phyloP scores from a whole-genome alignment of 2,888 invertebrate genomes.

The Dryococelus australis region DNA sequence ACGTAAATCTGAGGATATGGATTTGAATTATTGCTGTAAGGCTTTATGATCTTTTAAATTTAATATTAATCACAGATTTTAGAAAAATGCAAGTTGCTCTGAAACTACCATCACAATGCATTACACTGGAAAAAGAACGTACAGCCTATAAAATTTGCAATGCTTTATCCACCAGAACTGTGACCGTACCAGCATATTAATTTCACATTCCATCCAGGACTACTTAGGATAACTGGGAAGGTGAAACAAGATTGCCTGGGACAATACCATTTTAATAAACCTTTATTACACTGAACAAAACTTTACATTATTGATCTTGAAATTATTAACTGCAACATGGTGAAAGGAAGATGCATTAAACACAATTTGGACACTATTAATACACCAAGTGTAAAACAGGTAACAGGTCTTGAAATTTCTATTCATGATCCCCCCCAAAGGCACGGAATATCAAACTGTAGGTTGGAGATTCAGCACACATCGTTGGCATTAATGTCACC shows the following conservation, averaged over 20 bases:
- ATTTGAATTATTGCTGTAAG: too few relatives aligned
- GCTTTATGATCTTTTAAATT: too few relatives aligned
- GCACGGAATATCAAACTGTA: conserved; percentile 41
- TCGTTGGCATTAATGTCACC: not conserved
- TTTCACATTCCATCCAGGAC: not conserved
- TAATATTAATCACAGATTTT: too few relatives aligned
- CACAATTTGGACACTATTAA: not conserved
- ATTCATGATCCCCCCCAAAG: conserved; percentile 40
- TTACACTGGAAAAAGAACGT: too few relatives aligned
- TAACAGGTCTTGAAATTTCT: not conserved
- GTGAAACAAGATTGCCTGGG: not conserved
- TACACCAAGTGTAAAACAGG: not conserved
- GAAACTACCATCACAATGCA: too few relatives aligned
- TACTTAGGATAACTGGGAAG: not conserved
- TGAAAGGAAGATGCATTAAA: not conserved
- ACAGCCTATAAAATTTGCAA: too few relatives aligned
- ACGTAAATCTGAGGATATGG: too few relatives aligned
- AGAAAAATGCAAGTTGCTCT: too few relatives aligned
- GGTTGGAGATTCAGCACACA: conserved; percentile 33
- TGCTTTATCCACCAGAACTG: too few relatives aligned
- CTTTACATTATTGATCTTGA: not conserved
- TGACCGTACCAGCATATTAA: not conserved
- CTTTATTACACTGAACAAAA: conserved; percentile 16
- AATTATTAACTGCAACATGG: not conserved
- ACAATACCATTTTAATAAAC: not conserved